Percentiles rank a stretch among this genome's conserved stretches.
Conservation (phyloP, 2,888 invertebrate species). For the Nomada ferruginata region DNA sequence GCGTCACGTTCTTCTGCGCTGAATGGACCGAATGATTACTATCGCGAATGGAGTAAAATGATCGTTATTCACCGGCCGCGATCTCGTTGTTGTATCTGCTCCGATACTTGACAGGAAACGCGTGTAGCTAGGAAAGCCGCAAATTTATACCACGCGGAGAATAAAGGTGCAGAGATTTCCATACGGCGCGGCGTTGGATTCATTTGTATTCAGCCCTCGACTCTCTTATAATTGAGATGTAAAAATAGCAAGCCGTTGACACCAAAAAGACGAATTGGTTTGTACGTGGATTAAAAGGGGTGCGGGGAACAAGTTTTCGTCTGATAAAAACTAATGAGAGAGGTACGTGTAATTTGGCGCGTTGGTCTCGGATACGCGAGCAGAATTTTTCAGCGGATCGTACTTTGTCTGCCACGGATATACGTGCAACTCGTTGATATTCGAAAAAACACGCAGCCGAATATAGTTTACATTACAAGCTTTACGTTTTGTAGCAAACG, state of each 20-base stretch:
- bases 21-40: conserved; percentile 37
- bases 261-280: too few relatives aligned
- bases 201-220: background rate
- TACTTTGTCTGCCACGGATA: too few relatives aligned
- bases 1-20: conserved; percentile 34
- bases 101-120: conserved; percentile 43
- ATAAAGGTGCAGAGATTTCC: background rate
- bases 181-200: background rate
- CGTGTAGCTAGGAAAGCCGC: conserved; percentile 40
- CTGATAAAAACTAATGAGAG: too few relatives aligned
- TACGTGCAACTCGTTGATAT: too few relatives aligned
- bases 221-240: conserved; percentile 1
- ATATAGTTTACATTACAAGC: too few relatives aligned
- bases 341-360: too few relatives aligned
- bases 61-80: conserved; percentile 38
- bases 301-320: background rate
- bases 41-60: conserved; percentile 44
- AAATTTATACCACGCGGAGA: conserved; percentile 14
- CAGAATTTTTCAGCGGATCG: too few relatives aligned
- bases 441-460: too few relatives aligned
- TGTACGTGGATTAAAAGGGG: too few relatives aligned
- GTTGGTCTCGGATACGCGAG: too few relatives aligned
- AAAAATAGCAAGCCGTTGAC: too few relatives aligned
- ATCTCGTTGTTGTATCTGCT: conserved; percentile 34
- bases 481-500: too few relatives aligned